Evolutionary conservation across 2,888 invertebrate species (phyloP), one percentile per base, ranked within the genome.

Genomic region (Hemistola chrysoprasaria): DNA sequence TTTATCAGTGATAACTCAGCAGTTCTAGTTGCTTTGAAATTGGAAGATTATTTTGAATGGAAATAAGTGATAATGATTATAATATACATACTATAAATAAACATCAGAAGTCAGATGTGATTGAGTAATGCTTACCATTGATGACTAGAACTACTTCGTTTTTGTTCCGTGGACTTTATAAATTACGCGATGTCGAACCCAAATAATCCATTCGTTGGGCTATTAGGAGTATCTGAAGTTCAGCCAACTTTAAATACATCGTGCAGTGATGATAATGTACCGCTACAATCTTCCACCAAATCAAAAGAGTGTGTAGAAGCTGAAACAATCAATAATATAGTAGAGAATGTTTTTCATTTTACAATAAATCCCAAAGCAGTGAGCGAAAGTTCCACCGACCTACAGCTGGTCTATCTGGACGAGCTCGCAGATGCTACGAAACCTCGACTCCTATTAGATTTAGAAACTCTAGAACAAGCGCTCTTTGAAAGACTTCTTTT

Each of bases 401-500:
- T 62, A 41, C 91, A 91, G 53, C 71, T 94, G 39, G 90, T 95
- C 1, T 93, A 90, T 60, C 80, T 96, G 36, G 92, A 93, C 53
- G 93, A 93, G 59, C 82, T 93, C 33, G 90, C 91, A 1, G 73
- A 79, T 32, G 86, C 88, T 4, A 77, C 87, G 45, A 79, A 81
- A 26, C 90, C 89, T 5, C 73, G 78, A 34, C 69, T 74, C 30
- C 72, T 90, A 31, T 83, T 93, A 53, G 92, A 94, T 51, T 73
- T 93, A 42, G 92, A 94, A 54, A 86, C 92, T 1, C 72, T 96
- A 28, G 95, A 95, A 47, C 93, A 95, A 65, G 94, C 93, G 0
- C 76, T 96, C 7, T 96, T 96, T 74, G 96, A 96, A 70, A 90
- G 96, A 49, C 73, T 96, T 8, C 87, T 96, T 7, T 57, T 94